A percentile compares a stretch with the other conserved stretches of the same genome.
Conservation (phyloP, 2,888 invertebrate genomes). For the Geophilus truncorum region DNA sequence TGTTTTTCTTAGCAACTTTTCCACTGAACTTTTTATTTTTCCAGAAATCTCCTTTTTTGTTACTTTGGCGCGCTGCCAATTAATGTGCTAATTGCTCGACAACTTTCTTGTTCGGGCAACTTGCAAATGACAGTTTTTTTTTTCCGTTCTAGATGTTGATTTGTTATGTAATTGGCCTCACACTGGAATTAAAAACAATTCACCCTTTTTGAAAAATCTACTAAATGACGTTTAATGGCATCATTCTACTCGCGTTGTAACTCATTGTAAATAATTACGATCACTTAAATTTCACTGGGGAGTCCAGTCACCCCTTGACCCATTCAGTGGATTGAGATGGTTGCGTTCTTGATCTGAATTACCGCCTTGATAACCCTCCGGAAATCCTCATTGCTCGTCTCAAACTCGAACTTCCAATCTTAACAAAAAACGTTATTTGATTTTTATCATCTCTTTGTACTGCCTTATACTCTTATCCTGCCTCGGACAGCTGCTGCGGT, state of each 20-base stretch:
- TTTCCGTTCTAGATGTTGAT: background rate
- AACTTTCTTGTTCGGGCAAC: background rate
- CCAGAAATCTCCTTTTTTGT: background rate
- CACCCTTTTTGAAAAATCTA: too few relatives aligned
- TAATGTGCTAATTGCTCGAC: background rate
- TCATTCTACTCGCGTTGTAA: background rate
- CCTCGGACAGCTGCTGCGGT: background rate
- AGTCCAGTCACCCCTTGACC: slow-evolving; percentile 22
- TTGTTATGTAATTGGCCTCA: background rate
- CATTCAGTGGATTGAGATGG: slow-evolving; percentile 24
- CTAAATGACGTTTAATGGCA: background rate
- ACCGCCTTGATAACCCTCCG: background rate
- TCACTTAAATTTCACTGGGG: slow-evolving; percentile 1
- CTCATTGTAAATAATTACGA: background rate
- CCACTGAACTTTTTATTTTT: background rate
- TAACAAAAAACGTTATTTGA: background rate
- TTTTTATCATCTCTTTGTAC: background rate
- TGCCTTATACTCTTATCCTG: background rate
- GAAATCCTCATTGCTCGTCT: slow-evolving; percentile 17
- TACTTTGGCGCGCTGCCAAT: background rate
- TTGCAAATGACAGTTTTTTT: background rate
- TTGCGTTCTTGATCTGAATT: slow-evolving; percentile 25
- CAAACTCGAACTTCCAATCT: background rate
- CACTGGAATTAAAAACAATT: background rate
- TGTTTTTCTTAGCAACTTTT: background rate